Base-by-base conservation (phyloP, 1,140 invertebrate genomes). In the Lepidurus couesii region DNA sequence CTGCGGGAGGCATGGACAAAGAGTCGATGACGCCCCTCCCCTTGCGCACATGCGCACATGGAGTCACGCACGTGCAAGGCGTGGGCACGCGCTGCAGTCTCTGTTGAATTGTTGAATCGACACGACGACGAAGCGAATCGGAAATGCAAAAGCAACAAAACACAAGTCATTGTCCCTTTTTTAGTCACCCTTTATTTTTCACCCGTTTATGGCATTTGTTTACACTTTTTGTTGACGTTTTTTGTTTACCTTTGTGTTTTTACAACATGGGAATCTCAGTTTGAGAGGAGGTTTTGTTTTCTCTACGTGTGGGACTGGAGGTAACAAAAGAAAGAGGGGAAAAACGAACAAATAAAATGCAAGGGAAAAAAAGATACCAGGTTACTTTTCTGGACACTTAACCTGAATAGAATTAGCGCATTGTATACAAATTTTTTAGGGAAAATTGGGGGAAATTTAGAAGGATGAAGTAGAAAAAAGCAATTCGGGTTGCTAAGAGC, bases 41-140 rank as follows among this genome's bases (percentile, higher is more conserved):
- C 6, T 44, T 77, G 9, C 43, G 47, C 13, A 47, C 43, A n/a
- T 77, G 43, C 42, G 75, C 43, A 34, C 43, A 77, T 47, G 74
- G 34, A 42, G 74, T 75, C 7, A 44, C 43, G 74, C 74, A 75
- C 21, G 75, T 77, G 1, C 43, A 44, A 24, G 75, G 75, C 24
- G 75, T 77, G 43, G 11, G 34, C 9, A 77, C 42, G 10, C 75
- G 43, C 43, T 77, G 75, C 24, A 77, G 75, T 77, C 75, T 47
- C 24, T 77, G 75, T 47, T 77, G 24, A 65, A 13, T 65, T 4
- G 24, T 24, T 24, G 24, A 24, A 24, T 24, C 24, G 24, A 24
- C 24, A 1, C 24, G 16, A 13, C 6, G 47, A 21, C 5, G 13
- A 7, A n/a, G n/a, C 53, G 21, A n/a, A 16, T 21, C 16, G 16